phyloP scores from a whole-genome alignment of 1,140 invertebrate species.

The Dendrolimus punctatus region DNA sequence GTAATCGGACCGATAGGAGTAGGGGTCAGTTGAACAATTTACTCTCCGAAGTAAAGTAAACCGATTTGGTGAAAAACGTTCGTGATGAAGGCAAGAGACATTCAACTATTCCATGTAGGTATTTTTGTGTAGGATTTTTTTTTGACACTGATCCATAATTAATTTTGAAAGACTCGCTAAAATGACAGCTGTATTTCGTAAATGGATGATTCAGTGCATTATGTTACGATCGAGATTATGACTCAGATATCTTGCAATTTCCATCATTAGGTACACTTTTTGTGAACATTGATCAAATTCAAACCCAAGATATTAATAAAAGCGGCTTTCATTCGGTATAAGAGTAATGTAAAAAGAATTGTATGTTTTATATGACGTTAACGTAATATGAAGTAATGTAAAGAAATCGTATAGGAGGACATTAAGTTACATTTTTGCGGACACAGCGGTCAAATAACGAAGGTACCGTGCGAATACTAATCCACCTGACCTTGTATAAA shows the following conservation, averaged over 20 bases:
- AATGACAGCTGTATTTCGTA: neutral
- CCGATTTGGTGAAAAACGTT: no score
- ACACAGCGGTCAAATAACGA: constrained; percentile 48
- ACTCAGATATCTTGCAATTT: constrained; percentile 19
- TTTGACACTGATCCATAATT: no score
- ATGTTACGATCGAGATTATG: constrained; percentile 8
- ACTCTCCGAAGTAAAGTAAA: no score
- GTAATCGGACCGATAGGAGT: constrained; percentile 6
- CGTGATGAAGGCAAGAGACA: no score
- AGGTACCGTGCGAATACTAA: constrained; percentile 65
- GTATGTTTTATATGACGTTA: neutral
- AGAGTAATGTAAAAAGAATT: no score
- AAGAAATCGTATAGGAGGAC: constrained; percentile 50
- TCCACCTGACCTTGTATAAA: constrained; percentile 59
- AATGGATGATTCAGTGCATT: constrained; percentile 7
- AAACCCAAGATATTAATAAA: constrained; percentile 10
- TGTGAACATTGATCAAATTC: constrained; percentile 15
- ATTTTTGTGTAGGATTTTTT: no score
- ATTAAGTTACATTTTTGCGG: constrained; percentile 62
- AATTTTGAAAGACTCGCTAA: neutral
- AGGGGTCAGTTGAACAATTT: no score
- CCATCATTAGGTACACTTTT: constrained; percentile 19
- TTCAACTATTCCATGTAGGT: no score
- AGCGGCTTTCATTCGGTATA: no score
- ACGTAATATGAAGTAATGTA: constrained; percentile 41